Evolutionary conservation across 1,140 invertebrate genomes (phyloP).

Genomic region (Philopotamus ludificatus): DNA sequence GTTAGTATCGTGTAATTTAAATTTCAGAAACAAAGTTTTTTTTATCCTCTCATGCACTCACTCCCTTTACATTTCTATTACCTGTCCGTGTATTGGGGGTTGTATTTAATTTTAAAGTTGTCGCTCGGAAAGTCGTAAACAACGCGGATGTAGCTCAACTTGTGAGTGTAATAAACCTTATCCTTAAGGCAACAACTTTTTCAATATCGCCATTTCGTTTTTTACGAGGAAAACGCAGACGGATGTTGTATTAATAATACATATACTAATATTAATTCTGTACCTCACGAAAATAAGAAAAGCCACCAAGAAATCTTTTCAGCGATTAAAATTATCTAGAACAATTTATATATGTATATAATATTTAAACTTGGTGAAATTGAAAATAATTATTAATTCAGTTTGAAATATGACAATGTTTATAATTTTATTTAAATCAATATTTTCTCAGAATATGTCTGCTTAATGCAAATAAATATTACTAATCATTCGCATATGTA

Average conservation of each 20-base stretch:
- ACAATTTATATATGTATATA: no score
- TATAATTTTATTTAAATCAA: no score
- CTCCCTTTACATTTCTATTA: slow-evolving; percentile 40
- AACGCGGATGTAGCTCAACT: slow-evolving; percentile 22
- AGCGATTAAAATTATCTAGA: no score
- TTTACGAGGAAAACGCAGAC: slow-evolving; percentile 6
- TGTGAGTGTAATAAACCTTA: slow-evolving; percentile 24
- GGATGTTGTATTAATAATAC: neutral
- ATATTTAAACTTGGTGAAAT: no score
- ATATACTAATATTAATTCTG: neutral
- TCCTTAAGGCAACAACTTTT: slow-evolving; percentile 34
- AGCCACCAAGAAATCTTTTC: no score
- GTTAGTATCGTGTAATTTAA: slow-evolving; percentile 35
- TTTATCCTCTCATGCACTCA: slow-evolving; percentile 18
- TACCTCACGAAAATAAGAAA: neutral
- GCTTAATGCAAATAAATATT: no score
- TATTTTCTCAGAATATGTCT: no score
- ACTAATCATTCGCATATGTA: no score
- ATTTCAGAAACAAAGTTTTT: slow-evolving; percentile 38
- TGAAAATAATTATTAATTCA: no score
- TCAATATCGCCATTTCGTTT: slow-evolving; percentile 35
- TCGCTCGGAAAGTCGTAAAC: slow-evolving; percentile 39
- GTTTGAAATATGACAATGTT: no score
- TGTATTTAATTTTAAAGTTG: slow-evolving; percentile 41
- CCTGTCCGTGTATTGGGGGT: slow-evolving; percentile 39